Percentiles rank a stretch among this genome's conserved stretches.
Conservation (phyloP, 2,888 invertebrate species). For the Clepsis dumicolana region DNA sequence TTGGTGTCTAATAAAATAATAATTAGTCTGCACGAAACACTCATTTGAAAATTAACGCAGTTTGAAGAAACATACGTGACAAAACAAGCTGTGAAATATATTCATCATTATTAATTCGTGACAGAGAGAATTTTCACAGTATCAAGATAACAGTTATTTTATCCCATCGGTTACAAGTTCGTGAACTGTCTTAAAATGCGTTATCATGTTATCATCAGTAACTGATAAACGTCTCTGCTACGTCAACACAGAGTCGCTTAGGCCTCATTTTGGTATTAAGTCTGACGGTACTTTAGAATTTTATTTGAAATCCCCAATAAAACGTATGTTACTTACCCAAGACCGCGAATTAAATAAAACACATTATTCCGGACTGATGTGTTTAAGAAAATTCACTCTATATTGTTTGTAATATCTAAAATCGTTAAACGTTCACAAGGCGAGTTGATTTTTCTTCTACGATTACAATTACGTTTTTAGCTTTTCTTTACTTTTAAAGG, state of each 20-base stretch:
- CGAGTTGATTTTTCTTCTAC: conserved; percentile 2
- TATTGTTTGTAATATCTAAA: background rate
- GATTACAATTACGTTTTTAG: background rate
- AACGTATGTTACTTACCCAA: background rate
- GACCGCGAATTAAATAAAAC: background rate
- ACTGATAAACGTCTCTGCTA: background rate
- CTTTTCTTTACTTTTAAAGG: conserved; percentile 1
- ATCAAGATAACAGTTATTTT: background rate
- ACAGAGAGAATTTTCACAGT: background rate
- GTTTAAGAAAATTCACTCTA: background rate
- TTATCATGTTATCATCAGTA: background rate
- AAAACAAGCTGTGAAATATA: background rate
- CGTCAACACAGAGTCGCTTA: conserved; percentile 1
- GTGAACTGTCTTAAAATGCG: background rate
- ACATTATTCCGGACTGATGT: background rate
- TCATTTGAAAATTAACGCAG: background rate
- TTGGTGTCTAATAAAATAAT: background rate
- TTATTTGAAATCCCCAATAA: background rate
- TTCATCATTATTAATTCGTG: background rate
- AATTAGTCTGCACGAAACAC: background rate
- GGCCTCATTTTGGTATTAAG: conserved; percentile 5
- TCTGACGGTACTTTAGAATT: background rate
- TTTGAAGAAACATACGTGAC: background rate
- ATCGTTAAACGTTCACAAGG: conserved; percentile 18
- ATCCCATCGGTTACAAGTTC: background rate